Evolutionary conservation across 2,797 vertebrate species (phyloP).

Genomic region (Peromyscus eremicus): DNA sequence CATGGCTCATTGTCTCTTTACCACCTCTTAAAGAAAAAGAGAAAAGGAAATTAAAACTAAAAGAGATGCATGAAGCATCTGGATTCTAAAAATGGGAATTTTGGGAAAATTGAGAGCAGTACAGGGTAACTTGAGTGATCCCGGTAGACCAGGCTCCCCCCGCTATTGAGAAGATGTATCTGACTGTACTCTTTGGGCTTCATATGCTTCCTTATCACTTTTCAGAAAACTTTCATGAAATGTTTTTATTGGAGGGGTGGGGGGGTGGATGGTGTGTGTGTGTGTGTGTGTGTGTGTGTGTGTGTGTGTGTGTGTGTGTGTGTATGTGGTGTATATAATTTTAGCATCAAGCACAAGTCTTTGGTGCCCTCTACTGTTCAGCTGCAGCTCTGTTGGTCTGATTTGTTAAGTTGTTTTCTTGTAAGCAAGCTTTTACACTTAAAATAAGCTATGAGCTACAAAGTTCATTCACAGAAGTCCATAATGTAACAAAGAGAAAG

Average conservation of each 20-base stretch:
- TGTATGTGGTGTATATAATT: background rate
- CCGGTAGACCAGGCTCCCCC: background rate
- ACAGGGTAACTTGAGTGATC: background rate
- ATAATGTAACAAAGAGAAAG: background rate
- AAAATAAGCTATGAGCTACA: accelerated
- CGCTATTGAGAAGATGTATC: background rate
- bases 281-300: too few species aligned
- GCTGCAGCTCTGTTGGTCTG: background rate
- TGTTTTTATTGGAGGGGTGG: background rate
- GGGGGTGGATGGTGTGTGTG: too few species aligned
- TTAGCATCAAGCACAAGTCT: background rate
- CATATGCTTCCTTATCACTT: background rate
- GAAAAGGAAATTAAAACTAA: background rate
- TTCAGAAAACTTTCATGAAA: background rate
- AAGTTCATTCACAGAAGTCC: background rate
- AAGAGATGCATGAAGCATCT: background rate
- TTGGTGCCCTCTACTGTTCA: conserved; percentile 74
- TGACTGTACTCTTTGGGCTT: background rate
- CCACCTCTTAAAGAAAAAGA: background rate
- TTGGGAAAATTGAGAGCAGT: background rate
- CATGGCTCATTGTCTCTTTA: background rate
- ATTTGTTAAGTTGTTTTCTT: background rate
- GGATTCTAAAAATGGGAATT: background rate
- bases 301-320: too few species aligned
- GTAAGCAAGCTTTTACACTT: background rate